Base-by-base conservation (phyloP, 1,140 invertebrate genomes). In the Neelides sp. region DNA sequence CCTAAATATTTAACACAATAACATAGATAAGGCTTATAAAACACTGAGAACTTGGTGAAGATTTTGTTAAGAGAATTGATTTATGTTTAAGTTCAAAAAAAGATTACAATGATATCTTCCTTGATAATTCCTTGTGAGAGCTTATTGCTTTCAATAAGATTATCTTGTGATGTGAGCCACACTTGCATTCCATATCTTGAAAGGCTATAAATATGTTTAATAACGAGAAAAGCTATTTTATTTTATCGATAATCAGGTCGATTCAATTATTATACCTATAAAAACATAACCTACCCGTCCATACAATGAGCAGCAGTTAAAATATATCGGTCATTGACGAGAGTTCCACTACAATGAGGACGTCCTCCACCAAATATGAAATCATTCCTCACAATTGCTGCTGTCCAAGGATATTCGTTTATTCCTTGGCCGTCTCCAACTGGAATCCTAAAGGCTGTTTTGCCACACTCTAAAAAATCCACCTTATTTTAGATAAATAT, bases 391-490 rank as follows among this genome's bases (percentile, higher is more conserved):
- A 55, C 28, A 0, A 55, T 17, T 3, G 48, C 49, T 15, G 50
- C 55, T n/a, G 50, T 53, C 59, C 59, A 61, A 12, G 59, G 59
- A 26, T 41, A 54, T 35, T 50, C 19, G 34, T 61, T 61, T 10
- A 61, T 48, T 22, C 55, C 53, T 17, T 51, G 35, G 13, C 36
- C 23, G 8, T 34, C 42, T 27, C 41, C 54, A 22, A 27, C 28
- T 13, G 58, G 45, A 12, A 55, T 34, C 23, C 45, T 48, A 35
- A 57, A 57, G n/a, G 55, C 52, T 15, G 52, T 27, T 48, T 53
- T 57, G 3, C 59, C 59, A 32, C 59, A 61, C 42, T 54, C 59
- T 60, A 35, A n/a, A n/a, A n/a, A n/a, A n/a, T n/a, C n/a, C n/a
- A n/a, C n/a, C n/a, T n/a, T n/a, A n/a, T n/a, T n/a, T n/a, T n/a